These are phyloP conservation scores for Apamea crenata DNA, from an alignment of 2,888 invertebrate species.

Conservation along the genomic window DNA sequence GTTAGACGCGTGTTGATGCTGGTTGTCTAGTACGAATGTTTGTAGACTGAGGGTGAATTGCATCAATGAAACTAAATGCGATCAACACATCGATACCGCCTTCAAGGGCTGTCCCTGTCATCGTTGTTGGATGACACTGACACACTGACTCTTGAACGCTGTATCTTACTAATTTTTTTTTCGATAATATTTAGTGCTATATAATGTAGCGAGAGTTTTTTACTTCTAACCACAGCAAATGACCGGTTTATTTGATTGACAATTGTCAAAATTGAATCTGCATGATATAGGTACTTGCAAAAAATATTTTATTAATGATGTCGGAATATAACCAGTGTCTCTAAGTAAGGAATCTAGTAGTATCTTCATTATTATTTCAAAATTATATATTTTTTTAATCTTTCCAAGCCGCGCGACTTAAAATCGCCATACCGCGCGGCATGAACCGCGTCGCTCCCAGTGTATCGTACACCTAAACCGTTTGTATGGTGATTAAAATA, in stretches of 20 bases:
- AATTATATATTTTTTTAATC: no score
- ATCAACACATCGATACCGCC: no score
- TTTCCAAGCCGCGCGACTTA: background rate
- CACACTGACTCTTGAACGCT: no score
- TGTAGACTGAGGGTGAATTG: no score
- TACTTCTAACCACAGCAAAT: background rate
- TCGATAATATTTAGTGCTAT: background rate
- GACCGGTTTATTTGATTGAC: background rate
- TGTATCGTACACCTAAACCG: conserved; percentile 41
- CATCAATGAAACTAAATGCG: no score
- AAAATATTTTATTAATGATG: background rate
- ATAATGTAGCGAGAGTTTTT: background rate
- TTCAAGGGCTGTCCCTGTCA: no score
- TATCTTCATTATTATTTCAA: no score
- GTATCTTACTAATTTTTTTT: background rate
- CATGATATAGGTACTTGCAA: no score
- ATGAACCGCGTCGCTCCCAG: background rate
- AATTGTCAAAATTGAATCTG: background rate
- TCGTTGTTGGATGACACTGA: no score
- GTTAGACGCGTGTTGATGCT: background rate
- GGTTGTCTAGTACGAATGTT: background rate
- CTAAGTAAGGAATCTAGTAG: no score
- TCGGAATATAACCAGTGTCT: background rate
- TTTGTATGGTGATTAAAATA: conserved; percentile 63
- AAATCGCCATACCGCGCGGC: background rate